phyloP scores from a whole-genome alignment of 1,140 invertebrate genomes.

The Oryctes rhinoceros region DNA sequence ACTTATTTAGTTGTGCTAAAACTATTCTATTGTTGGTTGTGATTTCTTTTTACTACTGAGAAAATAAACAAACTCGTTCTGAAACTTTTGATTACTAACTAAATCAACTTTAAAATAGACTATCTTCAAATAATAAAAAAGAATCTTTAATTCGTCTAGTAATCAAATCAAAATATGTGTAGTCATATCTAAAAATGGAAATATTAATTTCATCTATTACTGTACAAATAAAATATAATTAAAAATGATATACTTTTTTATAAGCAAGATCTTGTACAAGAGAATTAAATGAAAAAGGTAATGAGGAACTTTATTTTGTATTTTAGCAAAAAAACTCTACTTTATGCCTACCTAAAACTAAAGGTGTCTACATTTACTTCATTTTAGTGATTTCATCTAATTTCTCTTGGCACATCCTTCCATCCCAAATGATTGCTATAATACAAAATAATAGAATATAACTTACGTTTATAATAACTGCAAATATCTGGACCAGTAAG shows the following conservation, averaged over 20 bases:
- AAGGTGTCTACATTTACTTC: conserved; percentile 4
- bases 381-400: background rate
- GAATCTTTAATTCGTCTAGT: background rate
- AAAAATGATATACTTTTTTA: conserved; percentile 21
- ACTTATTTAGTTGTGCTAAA: too few species aligned
- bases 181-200: conserved; percentile 6
- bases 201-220: conserved; percentile 27
- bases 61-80: too few species aligned
- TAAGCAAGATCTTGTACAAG: conserved; percentile 13
- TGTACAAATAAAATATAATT: conserved; percentile 10
- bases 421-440: background rate
- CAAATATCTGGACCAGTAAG: conserved; percentile 30
- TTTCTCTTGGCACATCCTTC: background rate
- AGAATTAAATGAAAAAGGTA: background rate
- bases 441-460: conserved; percentile 1
- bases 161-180: background rate
- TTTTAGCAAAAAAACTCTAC: background rate
- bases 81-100: too few species aligned
- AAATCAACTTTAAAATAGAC: too few species aligned
- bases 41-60: too few species aligned
- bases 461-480: background rate
- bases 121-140: too few species aligned
- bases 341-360: background rate
- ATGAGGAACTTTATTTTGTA: conserved; percentile 8
- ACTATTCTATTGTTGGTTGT: too few species aligned